Base-by-base conservation (phyloP, 2,888 invertebrate genomes). In the Gerris lacustris region DNA sequence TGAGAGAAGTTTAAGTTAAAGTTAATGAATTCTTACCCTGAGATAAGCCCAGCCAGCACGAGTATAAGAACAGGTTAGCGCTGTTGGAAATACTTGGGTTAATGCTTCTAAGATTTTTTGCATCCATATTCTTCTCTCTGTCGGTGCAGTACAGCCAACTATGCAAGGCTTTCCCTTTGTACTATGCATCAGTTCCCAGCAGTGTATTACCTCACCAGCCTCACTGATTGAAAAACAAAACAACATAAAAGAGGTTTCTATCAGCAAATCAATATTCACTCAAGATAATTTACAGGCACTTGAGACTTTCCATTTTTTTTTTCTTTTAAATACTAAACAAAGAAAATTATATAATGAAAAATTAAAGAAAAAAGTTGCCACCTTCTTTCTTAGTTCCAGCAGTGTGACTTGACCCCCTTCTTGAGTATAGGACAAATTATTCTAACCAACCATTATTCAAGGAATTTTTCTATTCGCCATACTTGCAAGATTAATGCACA, bases 41-140 rank as follows among this genome's bases (percentile, higher is more conserved):
- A 92, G 81, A 79, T 89, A 92, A 75, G 90, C 89, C 91, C 92
- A 92, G 44, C 92, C 92, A 75, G 88, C 87, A 77, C 90, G 82
- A 17, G 87, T 88, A 76, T 86, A 89, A 78, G 90, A 89, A 2
- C 88, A 83, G 0, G 88, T 86, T 73, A 89, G 86, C 77, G 86
- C 87, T 0, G 85, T 80, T 1, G 89, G 86, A 78, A 89, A 87
- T n/a, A 84, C 83, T 45, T 84, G 82, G 0, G 89, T 90, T 31
- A 91, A 80, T 76, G 88, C 86, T 79, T 92, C 90, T 0, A 90
- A 84, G 43, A 92, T 83, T 78, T 88, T 89, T 78, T 91, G 91
- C 80, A 91, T 88, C 92, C 92, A 93, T 72, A 86, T 79, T 70
- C 83, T 77, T 77, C 85, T 77, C 73, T 82, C 82, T n/a, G 80